These are phyloP conservation scores for Radopholus similis DNA, from an alignment of 1,140 invertebrate species.

Conservation along the genomic window DNA sequence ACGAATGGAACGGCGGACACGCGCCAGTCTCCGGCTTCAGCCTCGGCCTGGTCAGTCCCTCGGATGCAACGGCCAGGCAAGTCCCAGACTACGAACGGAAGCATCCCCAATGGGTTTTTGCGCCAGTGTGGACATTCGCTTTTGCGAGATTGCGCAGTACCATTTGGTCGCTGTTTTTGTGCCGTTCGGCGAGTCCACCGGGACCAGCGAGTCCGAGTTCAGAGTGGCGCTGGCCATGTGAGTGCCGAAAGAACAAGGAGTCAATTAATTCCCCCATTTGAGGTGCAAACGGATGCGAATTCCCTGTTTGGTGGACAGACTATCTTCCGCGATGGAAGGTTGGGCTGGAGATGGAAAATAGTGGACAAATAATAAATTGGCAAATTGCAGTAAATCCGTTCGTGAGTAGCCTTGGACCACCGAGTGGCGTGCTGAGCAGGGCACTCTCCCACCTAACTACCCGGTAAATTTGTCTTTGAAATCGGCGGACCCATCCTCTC, in stretches of 20 bases:
- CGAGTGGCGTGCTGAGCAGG: constrained; percentile 24
- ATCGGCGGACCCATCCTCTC: too few species aligned
- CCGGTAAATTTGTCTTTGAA: too few species aligned
- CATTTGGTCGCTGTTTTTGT: constrained; percentile 46
- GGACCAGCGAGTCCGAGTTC: neutral
- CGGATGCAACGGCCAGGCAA: neutral
- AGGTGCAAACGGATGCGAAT: constrained; percentile 57
- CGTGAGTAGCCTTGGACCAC: constrained; percentile 48
- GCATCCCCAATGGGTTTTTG: neutral
- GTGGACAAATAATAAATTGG: neutral
- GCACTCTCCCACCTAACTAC: constrained; percentile 44
- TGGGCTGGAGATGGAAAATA: too few species aligned
- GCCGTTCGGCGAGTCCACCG: neutral
- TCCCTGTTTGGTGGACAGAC: constrained; percentile 40
- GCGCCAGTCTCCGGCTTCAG: neutral
- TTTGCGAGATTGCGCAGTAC: constrained; percentile 53
- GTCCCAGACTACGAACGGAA: neutral
- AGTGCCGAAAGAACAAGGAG: neutral
- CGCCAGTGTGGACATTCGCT: constrained; percentile 40
- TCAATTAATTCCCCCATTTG: neutral
- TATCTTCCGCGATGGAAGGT: neutral
- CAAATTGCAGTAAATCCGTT: constrained; percentile 38
- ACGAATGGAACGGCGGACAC: constrained; percentile 8
- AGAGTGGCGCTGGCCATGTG: constrained; percentile 8
- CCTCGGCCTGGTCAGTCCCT: neutral